A percentile compares a stretch with the other conserved stretches of the same genome.
Evolutionary conservation across 1,140 invertebrate genomes (phyloP).

Genomic region (Achatina immaculata): DNA sequence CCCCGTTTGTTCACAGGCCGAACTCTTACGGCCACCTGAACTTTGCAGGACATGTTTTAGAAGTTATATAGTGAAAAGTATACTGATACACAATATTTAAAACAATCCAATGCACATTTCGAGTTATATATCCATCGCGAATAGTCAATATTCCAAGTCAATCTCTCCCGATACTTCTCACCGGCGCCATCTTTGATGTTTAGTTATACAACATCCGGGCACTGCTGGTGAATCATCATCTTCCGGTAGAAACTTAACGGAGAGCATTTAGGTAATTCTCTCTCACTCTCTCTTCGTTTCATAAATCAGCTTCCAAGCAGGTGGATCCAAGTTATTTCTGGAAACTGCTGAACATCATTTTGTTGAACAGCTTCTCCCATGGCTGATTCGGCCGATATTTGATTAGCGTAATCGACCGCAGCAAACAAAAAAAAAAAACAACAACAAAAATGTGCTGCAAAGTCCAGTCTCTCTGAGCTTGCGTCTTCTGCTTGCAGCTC

Average conservation of each 20-base stretch:
- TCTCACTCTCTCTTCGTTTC: no score
- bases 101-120: neutral
- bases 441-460: no score
- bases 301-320: no score
- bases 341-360: no score
- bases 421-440: no score
- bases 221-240: conserved; percentile 37
- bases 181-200: conserved; percentile 33
- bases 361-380: no score
- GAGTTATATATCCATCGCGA: conserved; percentile 20
- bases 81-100: conserved; percentile 6
- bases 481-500: no score
- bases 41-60: conserved; percentile 77
- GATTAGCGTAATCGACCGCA: no score
- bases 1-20: conserved; percentile 95
- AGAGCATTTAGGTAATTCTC: no score
- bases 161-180: neutral
- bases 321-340: no score
- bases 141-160: conserved; percentile 11
- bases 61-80: neutral
- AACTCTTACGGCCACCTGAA: conserved; percentile 95
- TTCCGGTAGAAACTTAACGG: conserved; percentile 39
- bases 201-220: conserved; percentile 38
- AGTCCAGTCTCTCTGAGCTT: no score
- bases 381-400: no score